These are phyloP conservation scores for Choreutis nemorana DNA, from an alignment of 2,888 invertebrate species.

Conservation along the genomic window DNA sequence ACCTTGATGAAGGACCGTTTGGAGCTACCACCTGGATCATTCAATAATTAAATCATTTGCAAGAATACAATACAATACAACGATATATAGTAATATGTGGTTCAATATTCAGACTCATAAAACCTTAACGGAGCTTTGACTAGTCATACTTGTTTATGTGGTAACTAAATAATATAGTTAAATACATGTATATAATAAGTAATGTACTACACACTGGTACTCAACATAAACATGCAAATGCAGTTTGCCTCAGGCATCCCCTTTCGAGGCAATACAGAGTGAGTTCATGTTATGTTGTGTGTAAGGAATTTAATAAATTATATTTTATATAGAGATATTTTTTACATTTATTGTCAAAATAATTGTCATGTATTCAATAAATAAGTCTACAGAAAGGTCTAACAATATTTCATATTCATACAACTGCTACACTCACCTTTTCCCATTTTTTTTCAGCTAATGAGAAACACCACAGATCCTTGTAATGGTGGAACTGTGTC, in stretches of 20 bases:
- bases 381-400: background rate
- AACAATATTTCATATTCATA: background rate
- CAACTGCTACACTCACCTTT: conserved; percentile 64
- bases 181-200: no score
- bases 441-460: conserved; percentile 83
- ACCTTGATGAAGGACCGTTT: conserved; percentile 78
- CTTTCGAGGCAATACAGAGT: no score
- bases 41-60: background rate
- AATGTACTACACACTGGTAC: no score
- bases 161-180: no score
- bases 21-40: conserved; percentile 32
- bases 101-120: no score
- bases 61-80: background rate
- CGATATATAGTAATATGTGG: background rate
- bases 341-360: background rate
- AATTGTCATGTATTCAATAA: background rate
- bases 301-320: no score
- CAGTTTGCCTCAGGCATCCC: no score
- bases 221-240: no score
- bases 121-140: no score
- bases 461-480: conserved; percentile 89
- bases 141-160: no score
- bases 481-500: conserved; percentile 92
- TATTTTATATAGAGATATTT: conserved; percentile 1
- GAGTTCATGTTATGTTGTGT: background rate